A percentile compares a stretch with the other conserved stretches of the same genome.
These are phyloP conservation scores for Poicephalus meyeri DNA, from an alignment of 2,113 vertebrate species.

Conservation along the genomic window DNA sequence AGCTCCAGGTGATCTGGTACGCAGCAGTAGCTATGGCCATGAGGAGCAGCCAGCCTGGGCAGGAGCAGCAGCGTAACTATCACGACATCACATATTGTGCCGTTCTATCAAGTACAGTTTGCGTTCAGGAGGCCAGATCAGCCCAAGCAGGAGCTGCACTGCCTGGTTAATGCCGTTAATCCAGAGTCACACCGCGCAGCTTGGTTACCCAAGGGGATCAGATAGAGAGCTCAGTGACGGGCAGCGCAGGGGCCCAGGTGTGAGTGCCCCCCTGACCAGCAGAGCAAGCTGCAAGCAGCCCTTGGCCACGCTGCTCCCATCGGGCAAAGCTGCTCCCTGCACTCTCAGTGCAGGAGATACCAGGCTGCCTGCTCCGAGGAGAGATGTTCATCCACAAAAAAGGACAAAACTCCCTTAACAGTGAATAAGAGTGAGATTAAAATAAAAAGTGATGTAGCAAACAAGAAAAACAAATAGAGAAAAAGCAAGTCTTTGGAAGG, in stretches of 20 bases:
- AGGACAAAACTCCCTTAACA: not conserved
- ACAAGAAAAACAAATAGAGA: not conserved
- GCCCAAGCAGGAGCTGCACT: not conserved
- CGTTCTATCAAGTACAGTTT: not conserved
- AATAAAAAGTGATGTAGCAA: not conserved
- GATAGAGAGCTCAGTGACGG: not conserved
- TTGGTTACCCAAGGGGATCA: not conserved
- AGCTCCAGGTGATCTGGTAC: not conserved
- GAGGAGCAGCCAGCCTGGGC: rapidly evolving
- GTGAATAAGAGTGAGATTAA: not conserved
- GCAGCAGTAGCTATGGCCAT: rapidly evolving
- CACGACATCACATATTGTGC: rapidly evolving
- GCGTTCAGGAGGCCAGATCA: not conserved
- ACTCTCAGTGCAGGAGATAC: not conserved
- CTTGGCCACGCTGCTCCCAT: not conserved
- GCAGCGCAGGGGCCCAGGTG: rapidly evolving
- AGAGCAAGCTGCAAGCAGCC: rapidly evolving
- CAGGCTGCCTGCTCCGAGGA: rapidly evolving
- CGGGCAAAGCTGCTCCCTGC: rapidly evolving
- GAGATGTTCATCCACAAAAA: rapidly evolving
- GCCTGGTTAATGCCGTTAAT: not conserved
- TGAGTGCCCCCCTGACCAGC: not conserved
- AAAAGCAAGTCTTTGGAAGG: not conserved
- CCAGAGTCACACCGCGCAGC: not conserved
- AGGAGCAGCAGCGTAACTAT: not conserved